phyloP scores from a whole-genome alignment of 2,113 vertebrate species.

The Rhizomys pruinosus region DNA sequence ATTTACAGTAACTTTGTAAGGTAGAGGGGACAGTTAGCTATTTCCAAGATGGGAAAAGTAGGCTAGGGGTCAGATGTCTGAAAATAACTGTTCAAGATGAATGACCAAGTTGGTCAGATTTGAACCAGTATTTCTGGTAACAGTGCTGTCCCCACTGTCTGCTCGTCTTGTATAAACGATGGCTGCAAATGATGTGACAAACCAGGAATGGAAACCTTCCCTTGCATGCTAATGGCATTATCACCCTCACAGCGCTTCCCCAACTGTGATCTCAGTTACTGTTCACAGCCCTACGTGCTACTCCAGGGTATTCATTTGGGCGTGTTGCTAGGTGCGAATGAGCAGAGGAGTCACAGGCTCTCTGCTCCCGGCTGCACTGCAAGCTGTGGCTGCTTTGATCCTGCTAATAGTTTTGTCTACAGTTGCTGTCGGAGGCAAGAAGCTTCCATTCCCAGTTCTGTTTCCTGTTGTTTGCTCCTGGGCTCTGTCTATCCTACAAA shows the following conservation, averaged over 20 bases:
- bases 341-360: background rate
- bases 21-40: conserved; percentile 2
- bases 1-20: conserved; percentile 41
- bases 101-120: conserved; percentile 23
- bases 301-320: conserved; percentile 14
- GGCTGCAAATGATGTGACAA: background rate
- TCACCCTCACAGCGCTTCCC: conserved; percentile 51
- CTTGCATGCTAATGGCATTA: conserved; percentile 23
- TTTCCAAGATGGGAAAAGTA: background rate
- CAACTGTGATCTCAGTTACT: conserved; percentile 72
- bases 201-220: background rate
- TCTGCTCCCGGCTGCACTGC: background rate
- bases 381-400: conserved; percentile 6
- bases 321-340: conserved; percentile 49
- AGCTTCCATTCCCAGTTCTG: background rate
- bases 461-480: background rate
- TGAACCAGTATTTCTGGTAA: conserved; percentile 34
- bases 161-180: background rate
- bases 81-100: conserved; percentile 32
- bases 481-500: background rate
- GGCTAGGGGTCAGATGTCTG: conserved; percentile 1
- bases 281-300: conserved; percentile 62
- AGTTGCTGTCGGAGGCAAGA: background rate
- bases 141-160: background rate
- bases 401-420: background rate